These are phyloP conservation scores for Baccha elongata DNA, from an alignment of 2,888 invertebrate genomes.

Conservation along the genomic window DNA sequence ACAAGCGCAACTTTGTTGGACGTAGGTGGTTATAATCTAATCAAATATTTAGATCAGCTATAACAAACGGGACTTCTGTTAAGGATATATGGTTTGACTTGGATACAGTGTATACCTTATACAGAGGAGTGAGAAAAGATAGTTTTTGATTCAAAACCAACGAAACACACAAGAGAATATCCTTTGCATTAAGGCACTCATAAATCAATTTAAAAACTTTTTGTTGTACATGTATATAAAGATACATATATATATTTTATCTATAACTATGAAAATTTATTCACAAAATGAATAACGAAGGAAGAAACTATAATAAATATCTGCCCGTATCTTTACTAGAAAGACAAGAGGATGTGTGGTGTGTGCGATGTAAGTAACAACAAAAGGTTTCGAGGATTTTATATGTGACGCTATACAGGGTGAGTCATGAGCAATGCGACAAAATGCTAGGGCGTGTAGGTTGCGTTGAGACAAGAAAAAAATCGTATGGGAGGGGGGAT, in stretches of 20 bases:
- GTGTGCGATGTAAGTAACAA: conserved; percentile 35
- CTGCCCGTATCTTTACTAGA: neutral
- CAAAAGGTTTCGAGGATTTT: conserved; percentile 27
- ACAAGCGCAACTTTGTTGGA: conserved; percentile 40
- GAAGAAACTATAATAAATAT: conserved; percentile 45
- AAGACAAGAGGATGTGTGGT: conserved; percentile 4
- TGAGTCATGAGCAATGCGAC: too few relatives aligned
- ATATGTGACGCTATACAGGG: neutral
- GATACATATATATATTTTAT: conserved; percentile 39
- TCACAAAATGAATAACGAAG: conserved; percentile 50
- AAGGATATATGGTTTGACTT: neutral
- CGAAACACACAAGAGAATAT: conserved; percentile 11
- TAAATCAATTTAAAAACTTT: conserved; percentile 69
- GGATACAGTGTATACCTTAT: neutral
- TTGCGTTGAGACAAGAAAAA: too few relatives aligned
- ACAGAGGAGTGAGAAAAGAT: neutral
- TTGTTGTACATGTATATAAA: conserved; percentile 15
- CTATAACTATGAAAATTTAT: conserved; percentile 60
- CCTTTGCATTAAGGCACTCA: conserved; percentile 41
- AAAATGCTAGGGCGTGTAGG: too few relatives aligned
- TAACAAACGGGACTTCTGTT: neutral
- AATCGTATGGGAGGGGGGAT: too few relatives aligned
- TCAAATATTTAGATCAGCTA: conserved; percentile 67
- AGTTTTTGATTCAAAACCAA: conserved; percentile 45
- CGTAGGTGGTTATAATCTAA: conserved; percentile 30